phyloP scores from a whole-genome alignment of 1,140 invertebrate species.

The Cephus cinctus region DNA sequence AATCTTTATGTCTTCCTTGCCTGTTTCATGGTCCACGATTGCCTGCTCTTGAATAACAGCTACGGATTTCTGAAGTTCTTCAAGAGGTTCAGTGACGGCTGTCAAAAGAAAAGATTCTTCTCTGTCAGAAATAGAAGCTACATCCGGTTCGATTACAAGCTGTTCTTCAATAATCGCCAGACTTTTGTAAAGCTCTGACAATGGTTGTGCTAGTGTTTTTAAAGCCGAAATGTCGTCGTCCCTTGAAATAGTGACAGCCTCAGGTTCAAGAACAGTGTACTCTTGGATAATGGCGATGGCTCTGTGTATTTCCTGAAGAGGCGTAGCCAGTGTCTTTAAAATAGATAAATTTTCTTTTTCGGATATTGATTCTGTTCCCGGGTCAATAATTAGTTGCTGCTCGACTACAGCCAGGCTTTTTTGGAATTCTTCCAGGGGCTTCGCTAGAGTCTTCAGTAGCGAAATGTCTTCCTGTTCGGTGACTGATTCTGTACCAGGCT shows the following conservation, averaged over 20 bases:
- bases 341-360: conserved; percentile 21
- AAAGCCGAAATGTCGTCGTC: conserved; percentile 6
- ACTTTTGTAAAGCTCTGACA: conserved; percentile 54
- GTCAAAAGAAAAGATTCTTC: background rate
- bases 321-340: conserved; percentile 26
- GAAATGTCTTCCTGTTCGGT: conserved; percentile 7
- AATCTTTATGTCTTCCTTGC: conserved; percentile 5
- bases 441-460: conserved; percentile 34
- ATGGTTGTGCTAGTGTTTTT: conserved; percentile 46
- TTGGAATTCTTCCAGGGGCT: conserved; percentile 46
- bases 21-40: conserved; percentile 11
- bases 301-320: conserved; percentile 34
- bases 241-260: conserved; percentile 8
- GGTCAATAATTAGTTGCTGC: conserved; percentile 45
- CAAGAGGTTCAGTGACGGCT: background rate
- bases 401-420: conserved; percentile 54
- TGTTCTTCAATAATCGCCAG: conserved; percentile 52
- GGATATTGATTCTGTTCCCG: conserved; percentile 16
- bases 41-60: conserved; percentile 13
- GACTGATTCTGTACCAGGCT: conserved; percentile 6
- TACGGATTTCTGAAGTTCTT: conserved; percentile 7
- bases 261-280: conserved; percentile 22
- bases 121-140: conserved; percentile 28
- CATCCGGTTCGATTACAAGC: conserved; percentile 41
- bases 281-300: conserved; percentile 31